A percentile compares a stretch with the other conserved stretches of the same genome.
Conservation (phyloP, 2,888 invertebrate species). For the Troides helena region DNA sequence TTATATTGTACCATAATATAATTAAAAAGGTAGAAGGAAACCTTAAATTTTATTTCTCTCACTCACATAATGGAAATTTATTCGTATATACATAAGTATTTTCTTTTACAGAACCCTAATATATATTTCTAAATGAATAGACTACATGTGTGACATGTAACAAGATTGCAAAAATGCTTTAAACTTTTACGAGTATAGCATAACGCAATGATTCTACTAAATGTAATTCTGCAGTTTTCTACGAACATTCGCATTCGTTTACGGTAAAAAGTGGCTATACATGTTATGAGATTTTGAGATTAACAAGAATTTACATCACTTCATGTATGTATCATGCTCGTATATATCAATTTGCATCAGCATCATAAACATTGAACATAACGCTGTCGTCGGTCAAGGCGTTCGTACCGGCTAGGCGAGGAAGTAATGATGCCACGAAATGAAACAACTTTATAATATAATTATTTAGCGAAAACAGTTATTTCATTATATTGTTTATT, state of each 20-base stretch:
- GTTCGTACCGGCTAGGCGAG: constrained; percentile 3
- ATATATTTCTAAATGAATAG: too few relatives aligned
- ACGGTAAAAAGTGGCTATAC: constrained; percentile 15
- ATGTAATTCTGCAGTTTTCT: not conserved
- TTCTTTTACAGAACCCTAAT: too few relatives aligned
- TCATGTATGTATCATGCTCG: constrained; percentile 3
- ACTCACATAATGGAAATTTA: too few relatives aligned
- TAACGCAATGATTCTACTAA: not conserved
- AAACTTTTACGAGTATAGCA: not conserved
- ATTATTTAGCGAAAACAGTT: not conserved
- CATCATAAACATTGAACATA: constrained; percentile 12
- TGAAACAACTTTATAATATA: constrained; percentile 6
- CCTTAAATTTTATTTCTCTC: too few relatives aligned
- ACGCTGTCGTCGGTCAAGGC: constrained; percentile 25
- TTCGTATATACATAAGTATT: too few relatives aligned
- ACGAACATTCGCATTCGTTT: constrained; percentile 2
- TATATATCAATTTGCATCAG: constrained; percentile 22
- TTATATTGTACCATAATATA: too few relatives aligned
- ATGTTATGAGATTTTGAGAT: constrained; percentile 20
- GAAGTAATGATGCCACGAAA: constrained; percentile 14
- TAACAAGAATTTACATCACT: constrained; percentile 18
- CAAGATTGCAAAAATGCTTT: not conserved
- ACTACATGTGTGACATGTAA: not conserved
- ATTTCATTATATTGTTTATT: too few relatives aligned
- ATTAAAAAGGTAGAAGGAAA: too few relatives aligned